Evolutionary conservation across 2,888 invertebrate species (phyloP).

Genomic region (Latheticus oryzae): DNA sequence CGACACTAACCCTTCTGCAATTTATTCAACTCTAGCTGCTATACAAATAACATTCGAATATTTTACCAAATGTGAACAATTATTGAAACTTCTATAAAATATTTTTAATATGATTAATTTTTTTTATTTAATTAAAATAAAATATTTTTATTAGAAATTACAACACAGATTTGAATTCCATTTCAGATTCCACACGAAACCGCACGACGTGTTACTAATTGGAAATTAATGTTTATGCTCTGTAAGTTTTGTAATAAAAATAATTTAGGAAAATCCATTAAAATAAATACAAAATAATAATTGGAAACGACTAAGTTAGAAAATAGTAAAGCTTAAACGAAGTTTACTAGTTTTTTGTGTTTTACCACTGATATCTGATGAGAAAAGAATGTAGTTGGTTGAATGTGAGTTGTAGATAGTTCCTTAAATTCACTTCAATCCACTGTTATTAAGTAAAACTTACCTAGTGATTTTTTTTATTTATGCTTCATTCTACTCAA

Average conservation of each 20-base stretch:
- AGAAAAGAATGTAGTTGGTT: conserved; percentile 52
- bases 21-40: conserved; percentile 34
- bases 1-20: conserved; percentile 30
- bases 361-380: conserved; percentile 49
- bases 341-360: conserved; percentile 36
- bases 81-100: conserved; percentile 18
- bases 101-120: conserved; percentile 25
- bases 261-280: conserved; percentile 18
- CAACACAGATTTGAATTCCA: too few species aligned
- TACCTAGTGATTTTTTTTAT: conserved; percentile 22
- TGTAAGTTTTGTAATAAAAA: conserved; percentile 11
- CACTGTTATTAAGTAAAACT: conserved; percentile 34
- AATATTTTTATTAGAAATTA: too few species aligned
- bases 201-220: background rate
- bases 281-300: conserved; percentile 37
- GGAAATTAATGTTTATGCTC: background rate
- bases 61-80: conserved; percentile 35
- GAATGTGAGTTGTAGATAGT: conserved; percentile 44
- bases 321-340: conserved; percentile 29
- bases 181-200: too few species aligned
- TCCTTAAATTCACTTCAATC: conserved; percentile 37
- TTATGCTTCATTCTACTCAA: background rate
- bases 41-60: conserved; percentile 34
- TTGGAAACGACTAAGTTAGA: conserved; percentile 26
- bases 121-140: conserved; percentile 1